phyloP scores from a whole-genome alignment of 2,797 vertebrate species.

The Lindbergichthys nudifrons region DNA sequence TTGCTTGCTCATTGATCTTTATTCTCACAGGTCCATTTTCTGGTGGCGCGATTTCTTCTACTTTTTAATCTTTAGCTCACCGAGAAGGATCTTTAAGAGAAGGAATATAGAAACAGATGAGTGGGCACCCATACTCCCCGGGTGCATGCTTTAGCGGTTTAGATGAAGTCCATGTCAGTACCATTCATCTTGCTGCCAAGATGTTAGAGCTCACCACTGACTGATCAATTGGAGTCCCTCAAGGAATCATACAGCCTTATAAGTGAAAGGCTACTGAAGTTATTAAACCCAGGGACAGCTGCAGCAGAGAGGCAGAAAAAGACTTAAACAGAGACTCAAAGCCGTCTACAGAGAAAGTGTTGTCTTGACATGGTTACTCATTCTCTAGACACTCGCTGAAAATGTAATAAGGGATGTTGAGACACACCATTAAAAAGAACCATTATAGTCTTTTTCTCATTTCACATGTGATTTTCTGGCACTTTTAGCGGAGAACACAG shows the following conservation, averaged over 20 bases:
- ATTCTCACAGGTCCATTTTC: conserved; percentile 40
- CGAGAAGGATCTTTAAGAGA: conserved; percentile 43
- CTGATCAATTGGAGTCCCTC: conserved; percentile 81
- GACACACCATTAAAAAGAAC: conserved; percentile 40
- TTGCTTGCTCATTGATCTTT: conserved; percentile 36
- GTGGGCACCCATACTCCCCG: conserved; percentile 44
- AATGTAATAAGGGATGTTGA: conserved; percentile 64
- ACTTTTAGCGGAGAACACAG: conserved; percentile 1
- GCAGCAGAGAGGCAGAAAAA: conserved; percentile 35
- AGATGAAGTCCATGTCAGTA: conserved; percentile 77
- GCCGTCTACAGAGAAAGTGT: conserved; percentile 35
- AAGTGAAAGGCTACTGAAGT: conserved; percentile 80
- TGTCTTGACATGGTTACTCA: conserved; percentile 46
- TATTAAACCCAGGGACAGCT: conserved; percentile 79
- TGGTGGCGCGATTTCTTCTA: conserved; percentile 28
- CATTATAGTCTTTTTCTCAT: conserved; percentile 40
- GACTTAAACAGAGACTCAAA: conserved; percentile 35
- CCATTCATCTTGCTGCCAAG: conserved; percentile 80
- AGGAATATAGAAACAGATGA: conserved; percentile 71
- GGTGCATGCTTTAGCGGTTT: conserved; percentile 65
- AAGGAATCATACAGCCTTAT: conserved; percentile 78
- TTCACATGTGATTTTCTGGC: conserved; percentile 26
- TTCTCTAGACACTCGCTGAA: conserved; percentile 48
- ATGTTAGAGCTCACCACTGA: conserved; percentile 70
- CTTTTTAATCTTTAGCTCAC: conserved; percentile 50